These are phyloP conservation scores for Agapostemon virescens DNA, from an alignment of 2,888 invertebrate genomes.

Conservation along the genomic window DNA sequence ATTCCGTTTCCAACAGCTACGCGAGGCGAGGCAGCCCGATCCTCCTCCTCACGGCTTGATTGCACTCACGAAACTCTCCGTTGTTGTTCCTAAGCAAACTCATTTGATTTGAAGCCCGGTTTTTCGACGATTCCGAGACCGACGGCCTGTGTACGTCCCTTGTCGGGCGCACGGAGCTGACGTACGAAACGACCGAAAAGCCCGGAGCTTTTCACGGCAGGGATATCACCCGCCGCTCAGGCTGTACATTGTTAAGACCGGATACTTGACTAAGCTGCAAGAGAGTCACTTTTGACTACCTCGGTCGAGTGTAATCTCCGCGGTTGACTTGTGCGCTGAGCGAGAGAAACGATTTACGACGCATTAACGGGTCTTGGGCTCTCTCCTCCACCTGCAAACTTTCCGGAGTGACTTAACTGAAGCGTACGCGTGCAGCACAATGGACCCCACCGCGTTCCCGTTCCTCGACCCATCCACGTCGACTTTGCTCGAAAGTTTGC, in stretches of 20 bases:
- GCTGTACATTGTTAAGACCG: slow-evolving; percentile 59
- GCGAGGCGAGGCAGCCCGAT: slow-evolving; percentile 13
- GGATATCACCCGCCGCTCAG: slow-evolving; percentile 32
- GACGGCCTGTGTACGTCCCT: slow-evolving; percentile 7
- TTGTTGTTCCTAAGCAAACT: slow-evolving; percentile 60
- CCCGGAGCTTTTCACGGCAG: slow-evolving; percentile 44
- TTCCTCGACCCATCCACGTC: neutral
- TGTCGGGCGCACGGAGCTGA: neutral
- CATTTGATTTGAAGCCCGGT: slow-evolving; percentile 59
- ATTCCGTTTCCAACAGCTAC: slow-evolving; percentile 29
- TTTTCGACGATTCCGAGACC: slow-evolving; percentile 56
- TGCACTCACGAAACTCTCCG: slow-evolving; percentile 52
- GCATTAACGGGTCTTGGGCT: slow-evolving; percentile 60
- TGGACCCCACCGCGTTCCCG: neutral
- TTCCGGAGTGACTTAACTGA: slow-evolving; percentile 59
- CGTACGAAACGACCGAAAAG: slow-evolving; percentile 22
- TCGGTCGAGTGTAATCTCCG: slow-evolving; percentile 61
- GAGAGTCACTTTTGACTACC: slow-evolving; percentile 60
- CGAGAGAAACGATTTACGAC: slow-evolving; percentile 63
- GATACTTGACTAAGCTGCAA: slow-evolving; percentile 63
- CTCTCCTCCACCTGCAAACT: slow-evolving; percentile 54
- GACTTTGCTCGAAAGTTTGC: slow-evolving; percentile 43
- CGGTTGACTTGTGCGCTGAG: slow-evolving; percentile 55
- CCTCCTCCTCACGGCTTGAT: slow-evolving; percentile 38
- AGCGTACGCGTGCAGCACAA: slow-evolving; percentile 40